Evolutionary conservation across 2,888 invertebrate genomes (phyloP).

Genomic region (Hypomecis atomaria): DNA sequence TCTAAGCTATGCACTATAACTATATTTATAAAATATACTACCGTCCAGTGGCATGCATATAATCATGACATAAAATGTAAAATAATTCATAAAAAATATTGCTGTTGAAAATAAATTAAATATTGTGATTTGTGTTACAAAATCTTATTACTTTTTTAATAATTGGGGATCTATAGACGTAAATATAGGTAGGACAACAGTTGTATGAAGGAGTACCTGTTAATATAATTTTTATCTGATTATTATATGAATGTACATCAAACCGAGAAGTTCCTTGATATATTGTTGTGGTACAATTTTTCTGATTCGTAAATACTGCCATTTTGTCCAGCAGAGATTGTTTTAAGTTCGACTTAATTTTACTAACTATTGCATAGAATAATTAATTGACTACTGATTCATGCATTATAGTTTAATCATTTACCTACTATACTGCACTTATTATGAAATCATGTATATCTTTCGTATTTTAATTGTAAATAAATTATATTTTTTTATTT

Average conservation of each 20-base stretch:
- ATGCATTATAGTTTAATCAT: not conserved
- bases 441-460: not conserved
- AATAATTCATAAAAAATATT: slow-evolving; percentile 30
- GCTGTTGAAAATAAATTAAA: slow-evolving; percentile 24
- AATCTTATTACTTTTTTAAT: slow-evolving; percentile 29
- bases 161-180: slow-evolving; percentile 46
- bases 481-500: too few species aligned
- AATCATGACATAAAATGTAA: slow-evolving; percentile 50
- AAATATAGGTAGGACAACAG: slow-evolving; percentile 45
- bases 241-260: slow-evolving; percentile 32
- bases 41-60: slow-evolving; percentile 76
- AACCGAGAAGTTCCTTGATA: slow-evolving; percentile 68
- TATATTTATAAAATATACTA: slow-evolving; percentile 71
- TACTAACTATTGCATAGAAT: slow-evolving; percentile 1
- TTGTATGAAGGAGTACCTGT: slow-evolving; percentile 30
- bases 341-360: slow-evolving; percentile 12
- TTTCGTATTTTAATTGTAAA: too few species aligned
- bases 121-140: slow-evolving; percentile 24
- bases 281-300: slow-evolving; percentile 67
- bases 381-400: not conserved
- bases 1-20: slow-evolving; percentile 63
- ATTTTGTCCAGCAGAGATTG: slow-evolving; percentile 18
- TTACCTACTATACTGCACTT: not conserved
- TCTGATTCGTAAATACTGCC: slow-evolving; percentile 30
- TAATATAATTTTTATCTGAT: slow-evolving; percentile 46